Evolutionary conservation across 2,113 vertebrate genomes (phyloP).

Genomic region (Paracanthobrama guichenoti): DNA sequence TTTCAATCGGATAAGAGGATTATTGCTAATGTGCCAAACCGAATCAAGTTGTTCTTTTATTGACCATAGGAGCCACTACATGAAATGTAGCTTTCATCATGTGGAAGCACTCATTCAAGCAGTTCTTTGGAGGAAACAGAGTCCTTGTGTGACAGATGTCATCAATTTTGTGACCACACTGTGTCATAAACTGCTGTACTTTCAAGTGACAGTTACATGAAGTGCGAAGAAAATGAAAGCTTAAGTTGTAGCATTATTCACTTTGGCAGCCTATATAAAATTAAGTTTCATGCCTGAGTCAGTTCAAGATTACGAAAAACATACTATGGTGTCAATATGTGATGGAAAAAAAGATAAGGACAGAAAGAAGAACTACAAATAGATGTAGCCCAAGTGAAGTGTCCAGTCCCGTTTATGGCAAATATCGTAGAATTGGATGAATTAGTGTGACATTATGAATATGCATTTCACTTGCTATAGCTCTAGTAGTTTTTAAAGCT

Average conservation of each 20-base stretch:
- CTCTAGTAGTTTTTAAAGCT: background rate
- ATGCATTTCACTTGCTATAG: background rate
- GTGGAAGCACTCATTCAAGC: background rate
- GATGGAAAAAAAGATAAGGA: background rate
- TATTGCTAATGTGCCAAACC: background rate
- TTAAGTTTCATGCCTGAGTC: background rate
- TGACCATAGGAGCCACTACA: background rate
- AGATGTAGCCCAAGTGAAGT: background rate
- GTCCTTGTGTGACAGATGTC: background rate
- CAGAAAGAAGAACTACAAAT: conserved; percentile 1
- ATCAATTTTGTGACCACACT: conserved; percentile 9
- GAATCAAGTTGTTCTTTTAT: background rate
- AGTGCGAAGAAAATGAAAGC: background rate
- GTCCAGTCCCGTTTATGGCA: background rate
- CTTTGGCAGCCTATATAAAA: background rate
- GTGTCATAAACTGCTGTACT: background rate
- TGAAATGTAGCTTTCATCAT: background rate
- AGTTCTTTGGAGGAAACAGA: background rate
- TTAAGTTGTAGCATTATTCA: background rate
- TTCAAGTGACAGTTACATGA: background rate
- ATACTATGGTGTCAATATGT: background rate
- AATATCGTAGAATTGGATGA: background rate
- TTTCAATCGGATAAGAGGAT: background rate
- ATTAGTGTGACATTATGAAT: background rate
- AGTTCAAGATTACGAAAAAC: background rate